phyloP scores from a whole-genome alignment of 2,888 invertebrate species.

The Drosophila leonis region DNA sequence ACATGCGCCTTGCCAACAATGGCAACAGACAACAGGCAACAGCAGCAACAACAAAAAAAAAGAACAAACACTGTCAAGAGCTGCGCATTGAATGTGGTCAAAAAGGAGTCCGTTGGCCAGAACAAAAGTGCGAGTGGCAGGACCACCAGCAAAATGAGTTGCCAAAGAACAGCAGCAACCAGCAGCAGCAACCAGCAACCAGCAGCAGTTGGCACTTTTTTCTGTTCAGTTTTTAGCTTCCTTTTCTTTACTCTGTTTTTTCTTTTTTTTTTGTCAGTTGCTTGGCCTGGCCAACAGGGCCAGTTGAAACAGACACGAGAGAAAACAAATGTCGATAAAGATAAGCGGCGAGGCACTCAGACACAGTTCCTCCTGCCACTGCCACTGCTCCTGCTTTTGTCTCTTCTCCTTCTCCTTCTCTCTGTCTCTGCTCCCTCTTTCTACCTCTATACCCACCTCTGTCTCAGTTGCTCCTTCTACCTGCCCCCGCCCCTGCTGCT shows the following conservation, averaged over 20 bases:
- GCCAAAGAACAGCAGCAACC: constrained; percentile 37
- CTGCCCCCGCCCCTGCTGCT: not conserved
- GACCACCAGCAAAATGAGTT: constrained; percentile 62
- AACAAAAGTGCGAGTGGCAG: constrained; percentile 67
- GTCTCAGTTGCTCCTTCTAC: not conserved
- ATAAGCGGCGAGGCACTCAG: constrained; percentile 42
- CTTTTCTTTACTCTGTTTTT: constrained; percentile 11
- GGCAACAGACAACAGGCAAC: constrained; percentile 28
- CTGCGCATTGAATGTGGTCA: constrained; percentile 73
- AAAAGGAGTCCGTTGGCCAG: constrained; percentile 58
- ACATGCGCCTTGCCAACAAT: constrained; percentile 43
- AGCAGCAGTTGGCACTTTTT: constrained; percentile 70
- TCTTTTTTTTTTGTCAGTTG: constrained; percentile 45
- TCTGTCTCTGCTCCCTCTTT: not conserved
- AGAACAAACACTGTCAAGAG: constrained; percentile 19
- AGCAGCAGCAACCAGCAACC: constrained; percentile 23
- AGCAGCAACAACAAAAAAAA: constrained; percentile 18
- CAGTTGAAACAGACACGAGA: constrained; percentile 46
- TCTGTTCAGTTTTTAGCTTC: not conserved
- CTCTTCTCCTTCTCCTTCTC: not conserved
- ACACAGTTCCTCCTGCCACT: not conserved
- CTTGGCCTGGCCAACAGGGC: constrained; percentile 43
- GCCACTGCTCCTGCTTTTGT: not conserved
- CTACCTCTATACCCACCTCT: too few relatives aligned
- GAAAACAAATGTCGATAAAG: constrained; percentile 63